These are phyloP conservation scores for Drosophila picticornis DNA, from an alignment of 2,888 invertebrate genomes.

Conservation along the genomic window DNA sequence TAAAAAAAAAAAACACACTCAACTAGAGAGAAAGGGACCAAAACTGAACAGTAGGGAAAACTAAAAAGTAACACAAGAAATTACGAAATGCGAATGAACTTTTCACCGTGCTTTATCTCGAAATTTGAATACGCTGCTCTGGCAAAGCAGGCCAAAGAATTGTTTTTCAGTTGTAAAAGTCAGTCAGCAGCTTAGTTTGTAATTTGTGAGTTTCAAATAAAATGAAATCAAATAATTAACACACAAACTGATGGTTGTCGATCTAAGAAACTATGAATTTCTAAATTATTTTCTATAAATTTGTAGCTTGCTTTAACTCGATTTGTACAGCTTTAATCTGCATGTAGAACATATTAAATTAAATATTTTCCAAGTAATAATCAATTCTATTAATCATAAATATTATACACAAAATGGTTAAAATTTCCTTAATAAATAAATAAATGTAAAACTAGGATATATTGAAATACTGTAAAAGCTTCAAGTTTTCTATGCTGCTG, in stretches of 20 bases:
- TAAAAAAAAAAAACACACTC: background rate
- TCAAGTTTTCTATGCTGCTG: background rate
- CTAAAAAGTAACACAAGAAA: constrained; percentile 29
- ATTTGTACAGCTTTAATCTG: background rate
- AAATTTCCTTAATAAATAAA: no score
- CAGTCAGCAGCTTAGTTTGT: background rate
- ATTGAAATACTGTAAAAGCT: background rate
- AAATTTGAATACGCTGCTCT: constrained; percentile 5
- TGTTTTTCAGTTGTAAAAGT: background rate
- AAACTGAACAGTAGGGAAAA: constrained; percentile 24
- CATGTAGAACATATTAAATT: background rate
- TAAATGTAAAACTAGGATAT: background rate
- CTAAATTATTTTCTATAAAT: background rate
- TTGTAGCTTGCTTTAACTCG: background rate
- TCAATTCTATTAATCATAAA: background rate
- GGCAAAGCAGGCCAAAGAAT: background rate
- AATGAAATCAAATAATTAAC: background rate
- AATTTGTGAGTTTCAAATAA: background rate
- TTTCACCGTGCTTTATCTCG: background rate
- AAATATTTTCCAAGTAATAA: background rate
- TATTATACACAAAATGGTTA: no score
- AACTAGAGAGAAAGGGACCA: background rate
- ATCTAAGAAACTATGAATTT: background rate
- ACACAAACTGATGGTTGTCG: background rate
- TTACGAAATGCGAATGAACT: constrained; percentile 3